These are phyloP conservation scores for Galaxias olidus DNA, from an alignment of 2,797 vertebrate species.

Conservation along the genomic window DNA sequence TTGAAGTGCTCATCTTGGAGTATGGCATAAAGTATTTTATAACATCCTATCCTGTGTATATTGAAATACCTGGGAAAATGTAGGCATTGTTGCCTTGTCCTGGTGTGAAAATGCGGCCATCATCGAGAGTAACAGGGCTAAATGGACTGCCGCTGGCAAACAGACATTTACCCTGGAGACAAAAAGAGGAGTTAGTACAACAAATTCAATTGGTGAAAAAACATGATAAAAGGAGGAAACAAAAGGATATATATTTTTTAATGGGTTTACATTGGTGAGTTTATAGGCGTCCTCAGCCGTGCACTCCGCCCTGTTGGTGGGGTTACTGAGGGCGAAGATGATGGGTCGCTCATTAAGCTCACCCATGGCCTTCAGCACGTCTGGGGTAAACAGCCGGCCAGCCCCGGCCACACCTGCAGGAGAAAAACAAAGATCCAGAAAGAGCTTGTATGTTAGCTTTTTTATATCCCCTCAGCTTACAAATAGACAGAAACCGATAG, in stretches of 20 bases:
- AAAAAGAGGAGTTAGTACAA: too few species aligned
- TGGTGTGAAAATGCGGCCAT: slow-evolving; percentile 84
- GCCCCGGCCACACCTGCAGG: slow-evolving; percentile 91
- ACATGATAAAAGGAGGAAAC: background rate
- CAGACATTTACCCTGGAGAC: slow-evolving; percentile 86
- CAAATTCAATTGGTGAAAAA: background rate
- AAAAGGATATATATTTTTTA: background rate
- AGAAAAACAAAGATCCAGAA: background rate
- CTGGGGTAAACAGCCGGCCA: slow-evolving; percentile 86
- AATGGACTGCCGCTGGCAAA: slow-evolving; percentile 98
- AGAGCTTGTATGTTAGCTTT: too few species aligned
- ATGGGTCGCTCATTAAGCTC: slow-evolving; percentile 87
- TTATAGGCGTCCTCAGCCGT: slow-evolving; percentile 94
- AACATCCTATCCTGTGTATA: too few species aligned
- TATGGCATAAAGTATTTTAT: too few species aligned
- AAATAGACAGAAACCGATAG: too few species aligned
- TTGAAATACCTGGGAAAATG: slow-evolving; percentile 99
- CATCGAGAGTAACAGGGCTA: slow-evolving; percentile 81
- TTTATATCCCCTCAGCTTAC: too few species aligned
- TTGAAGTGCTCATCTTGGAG: too few species aligned
- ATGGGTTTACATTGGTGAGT: slow-evolving; percentile 79
- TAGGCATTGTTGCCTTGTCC: slow-evolving; percentile 98
- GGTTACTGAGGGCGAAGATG: slow-evolving; percentile 95
- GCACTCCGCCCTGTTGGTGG: slow-evolving; percentile 91
- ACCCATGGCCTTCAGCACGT: slow-evolving; percentile 87